Percentiles rank a stretch among this genome's conserved stretches.
Evolutionary conservation across 2,113 vertebrate genomes (phyloP).

Genomic region (Tauraco erythrolophus): DNA sequence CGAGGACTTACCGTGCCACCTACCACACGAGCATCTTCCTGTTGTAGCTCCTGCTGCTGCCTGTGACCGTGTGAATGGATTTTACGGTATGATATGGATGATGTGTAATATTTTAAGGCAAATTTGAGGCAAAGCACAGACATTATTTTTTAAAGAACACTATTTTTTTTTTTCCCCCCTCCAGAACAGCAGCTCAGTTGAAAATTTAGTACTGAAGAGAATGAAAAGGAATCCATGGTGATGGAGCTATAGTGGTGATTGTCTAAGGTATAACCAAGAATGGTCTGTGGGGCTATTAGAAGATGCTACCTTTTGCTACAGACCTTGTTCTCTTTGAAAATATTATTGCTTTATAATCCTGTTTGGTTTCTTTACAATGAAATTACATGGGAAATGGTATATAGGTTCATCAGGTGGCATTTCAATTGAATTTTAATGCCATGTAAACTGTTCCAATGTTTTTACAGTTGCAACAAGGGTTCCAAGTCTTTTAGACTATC

Average conservation of each 20-base stretch:
- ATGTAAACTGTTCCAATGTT: neutral
- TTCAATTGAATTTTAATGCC: neutral
- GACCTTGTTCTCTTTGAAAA: neutral
- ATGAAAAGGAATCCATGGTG: neutral
- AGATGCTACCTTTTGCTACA: neutral
- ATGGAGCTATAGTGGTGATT: neutral
- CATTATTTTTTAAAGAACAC: neutral
- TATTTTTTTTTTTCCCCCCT: neutral
- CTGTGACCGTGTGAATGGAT: neutral
- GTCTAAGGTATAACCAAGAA: neutral
- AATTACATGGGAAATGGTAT: neutral
- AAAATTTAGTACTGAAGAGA: neutral
- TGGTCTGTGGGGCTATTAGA: neutral
- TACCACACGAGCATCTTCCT: rapidly evolving
- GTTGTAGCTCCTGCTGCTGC: neutral
- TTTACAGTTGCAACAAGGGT: neutral
- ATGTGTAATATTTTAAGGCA: neutral
- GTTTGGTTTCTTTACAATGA: neutral
- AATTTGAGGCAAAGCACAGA: neutral
- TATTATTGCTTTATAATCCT: neutral
- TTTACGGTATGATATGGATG: rapidly evolving
- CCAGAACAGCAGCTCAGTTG: neutral
- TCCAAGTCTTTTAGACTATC: neutral
- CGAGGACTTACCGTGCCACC: neutral
- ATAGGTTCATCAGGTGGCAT: neutral